phyloP scores from a whole-genome alignment of 2,113 vertebrate species.

The Paratilapia polleni region DNA sequence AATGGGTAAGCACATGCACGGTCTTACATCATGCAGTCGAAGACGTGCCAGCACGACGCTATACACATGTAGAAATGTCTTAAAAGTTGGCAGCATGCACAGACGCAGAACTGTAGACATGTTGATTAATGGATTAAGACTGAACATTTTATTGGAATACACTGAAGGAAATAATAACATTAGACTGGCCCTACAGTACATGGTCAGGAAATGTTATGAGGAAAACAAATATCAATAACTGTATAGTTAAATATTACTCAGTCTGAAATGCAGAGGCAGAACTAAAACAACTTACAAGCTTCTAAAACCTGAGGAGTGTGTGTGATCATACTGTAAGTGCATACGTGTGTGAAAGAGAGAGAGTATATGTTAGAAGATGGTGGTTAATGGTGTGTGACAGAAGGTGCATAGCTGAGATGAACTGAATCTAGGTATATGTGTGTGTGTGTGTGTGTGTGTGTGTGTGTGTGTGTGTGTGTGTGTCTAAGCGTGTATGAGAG shows the following conservation, averaged over 20 bases:
- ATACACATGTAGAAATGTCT: slow-evolving; percentile 17
- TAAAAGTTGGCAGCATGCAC: slow-evolving; percentile 12
- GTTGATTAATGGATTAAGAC: slow-evolving; percentile 18
- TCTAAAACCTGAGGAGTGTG: slow-evolving; percentile 14
- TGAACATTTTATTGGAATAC: slow-evolving; percentile 5
- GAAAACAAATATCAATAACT: slow-evolving; percentile 20
- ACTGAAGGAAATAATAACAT: slow-evolving; percentile 2
- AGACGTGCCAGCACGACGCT: not conserved
- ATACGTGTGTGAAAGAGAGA: slow-evolving; percentile 14
- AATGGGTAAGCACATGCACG: slow-evolving; percentile 52
- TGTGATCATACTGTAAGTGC: slow-evolving; percentile 5
- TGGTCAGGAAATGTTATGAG: not conserved
- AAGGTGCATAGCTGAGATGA: slow-evolving; percentile 65
- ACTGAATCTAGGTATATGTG: slow-evolving; percentile 59
- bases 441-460: slow-evolving; percentile 30
- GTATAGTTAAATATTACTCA: not conserved
- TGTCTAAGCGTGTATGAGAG: not conserved
- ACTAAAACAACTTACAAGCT: not conserved
- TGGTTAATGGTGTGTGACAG: slow-evolving; percentile 73
- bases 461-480: slow-evolving; percentile 28
- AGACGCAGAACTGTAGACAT: not conserved
- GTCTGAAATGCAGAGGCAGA: slow-evolving; percentile 20
- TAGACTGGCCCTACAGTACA: not conserved
- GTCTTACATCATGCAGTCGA: slow-evolving; percentile 15
- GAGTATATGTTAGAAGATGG: slow-evolving; percentile 36